Evolutionary conservation across 2,113 vertebrate genomes (phyloP).

Genomic region (Ursus arctos): DNA sequence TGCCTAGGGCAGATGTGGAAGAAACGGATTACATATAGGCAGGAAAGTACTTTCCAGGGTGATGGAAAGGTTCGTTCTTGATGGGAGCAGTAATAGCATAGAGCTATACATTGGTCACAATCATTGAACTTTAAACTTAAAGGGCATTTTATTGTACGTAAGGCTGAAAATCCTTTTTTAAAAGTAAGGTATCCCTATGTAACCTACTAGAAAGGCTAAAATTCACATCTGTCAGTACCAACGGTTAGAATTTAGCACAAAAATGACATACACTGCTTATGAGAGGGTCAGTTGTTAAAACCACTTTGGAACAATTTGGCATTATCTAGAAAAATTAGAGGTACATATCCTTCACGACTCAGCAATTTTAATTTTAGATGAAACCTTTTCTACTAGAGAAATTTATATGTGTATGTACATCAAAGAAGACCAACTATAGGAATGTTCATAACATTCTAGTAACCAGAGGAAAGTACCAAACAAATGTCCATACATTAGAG

Average conservation of each 20-base stretch:
- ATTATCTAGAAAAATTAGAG: neutral
- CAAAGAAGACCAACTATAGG: neutral
- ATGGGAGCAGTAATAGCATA: neutral
- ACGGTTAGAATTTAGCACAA: neutral
- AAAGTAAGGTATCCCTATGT: neutral
- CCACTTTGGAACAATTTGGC: neutral
- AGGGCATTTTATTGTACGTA: conserved; percentile 24
- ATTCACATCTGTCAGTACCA: neutral
- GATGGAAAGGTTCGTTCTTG: neutral
- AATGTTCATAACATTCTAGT: neutral
- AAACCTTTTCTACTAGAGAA: neutral
- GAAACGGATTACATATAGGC: neutral
- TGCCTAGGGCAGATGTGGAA: neutral
- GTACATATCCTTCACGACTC: neutral
- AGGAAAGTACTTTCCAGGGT: neutral
- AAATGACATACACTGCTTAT: neutral
- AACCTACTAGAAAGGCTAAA: neutral
- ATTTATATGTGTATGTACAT: neutral
- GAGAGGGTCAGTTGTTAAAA: neutral
- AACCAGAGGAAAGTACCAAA: neutral
- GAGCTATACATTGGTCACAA: neutral
- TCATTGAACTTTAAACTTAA: conserved; percentile 36
- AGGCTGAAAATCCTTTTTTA: neutral
- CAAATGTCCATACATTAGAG: neutral
- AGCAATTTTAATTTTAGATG: neutral